These are phyloP conservation scores for Rhagonycha fulva DNA, from an alignment of 2,888 invertebrate species.

Conservation along the genomic window DNA sequence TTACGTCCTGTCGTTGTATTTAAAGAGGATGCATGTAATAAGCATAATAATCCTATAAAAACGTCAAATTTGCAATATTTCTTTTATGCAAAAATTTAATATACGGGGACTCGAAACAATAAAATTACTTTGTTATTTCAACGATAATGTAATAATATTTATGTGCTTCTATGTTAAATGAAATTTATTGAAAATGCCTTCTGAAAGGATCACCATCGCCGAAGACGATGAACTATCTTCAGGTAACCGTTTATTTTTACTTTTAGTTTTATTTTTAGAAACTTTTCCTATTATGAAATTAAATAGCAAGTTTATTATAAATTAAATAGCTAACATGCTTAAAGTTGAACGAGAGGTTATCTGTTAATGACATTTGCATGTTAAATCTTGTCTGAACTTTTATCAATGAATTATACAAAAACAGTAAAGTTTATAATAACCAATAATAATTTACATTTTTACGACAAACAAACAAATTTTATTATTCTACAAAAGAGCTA, in stretches of 20 bases:
- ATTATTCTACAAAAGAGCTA: background rate
- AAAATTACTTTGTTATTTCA: background rate
- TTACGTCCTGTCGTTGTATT: conserved; percentile 5
- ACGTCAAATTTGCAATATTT: conserved; percentile 14
- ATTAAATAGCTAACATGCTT: background rate
- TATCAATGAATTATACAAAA: background rate
- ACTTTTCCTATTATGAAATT: background rate
- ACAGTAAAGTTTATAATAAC: background rate
- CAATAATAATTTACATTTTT: background rate
- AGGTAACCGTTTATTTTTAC: background rate
- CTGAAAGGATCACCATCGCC: conserved; percentile 30
- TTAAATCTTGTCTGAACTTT: background rate
- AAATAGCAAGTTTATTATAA: background rate
- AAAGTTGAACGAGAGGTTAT: background rate
- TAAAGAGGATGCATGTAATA: conserved; percentile 13
- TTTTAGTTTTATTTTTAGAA: background rate
- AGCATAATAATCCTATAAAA: conserved; percentile 22
- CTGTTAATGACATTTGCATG: background rate
- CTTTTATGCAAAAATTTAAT: conserved; percentile 11
- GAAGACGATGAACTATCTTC: background rate
- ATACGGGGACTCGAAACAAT: conserved; percentile 5
- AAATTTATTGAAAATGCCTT: conserved; percentile 34
- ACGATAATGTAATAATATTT: background rate
- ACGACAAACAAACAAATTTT: background rate
- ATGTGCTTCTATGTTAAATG: background rate